These are phyloP conservation scores for Hemicentrotus pulcherrimus DNA, from an alignment of 35 echinoderm and acorn worm species.

Conservation along the genomic window DNA sequence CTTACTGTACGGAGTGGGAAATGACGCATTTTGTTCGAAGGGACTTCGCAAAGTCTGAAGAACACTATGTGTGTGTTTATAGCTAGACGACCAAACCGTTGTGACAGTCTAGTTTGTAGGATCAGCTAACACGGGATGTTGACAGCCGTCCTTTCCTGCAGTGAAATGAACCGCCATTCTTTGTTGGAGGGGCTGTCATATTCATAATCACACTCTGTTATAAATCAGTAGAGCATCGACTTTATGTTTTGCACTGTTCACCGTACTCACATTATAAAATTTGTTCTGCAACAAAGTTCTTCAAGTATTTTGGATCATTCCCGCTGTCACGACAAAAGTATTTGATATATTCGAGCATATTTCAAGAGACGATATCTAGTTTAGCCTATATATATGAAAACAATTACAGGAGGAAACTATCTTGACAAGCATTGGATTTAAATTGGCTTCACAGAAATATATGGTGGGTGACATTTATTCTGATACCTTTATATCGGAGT, in stretches of 20 bases:
- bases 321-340: too few species aligned
- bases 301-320: too few species aligned
- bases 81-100: background rate
- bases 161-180: background rate
- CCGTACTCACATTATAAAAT: too few species aligned
- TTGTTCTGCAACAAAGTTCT: too few species aligned
- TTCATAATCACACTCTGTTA: too few species aligned
- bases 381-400: background rate
- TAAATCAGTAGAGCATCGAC: too few species aligned
- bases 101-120: background rate
- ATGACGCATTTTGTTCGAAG: background rate
- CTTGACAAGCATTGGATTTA: background rate
- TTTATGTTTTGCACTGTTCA: too few species aligned
- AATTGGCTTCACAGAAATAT: background rate
- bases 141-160: background rate
- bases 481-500: background rate
- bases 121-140: background rate
- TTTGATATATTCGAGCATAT: too few species aligned
- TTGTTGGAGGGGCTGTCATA: background rate
- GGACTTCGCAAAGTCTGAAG: background rate
- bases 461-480: background rate
- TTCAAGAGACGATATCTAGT: too few species aligned
- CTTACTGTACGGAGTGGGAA: background rate
- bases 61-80: background rate
- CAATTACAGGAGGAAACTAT: background rate